Evolutionary conservation across 2,888 invertebrate species (phyloP).

Genomic region (Eurytoma californica): DNA sequence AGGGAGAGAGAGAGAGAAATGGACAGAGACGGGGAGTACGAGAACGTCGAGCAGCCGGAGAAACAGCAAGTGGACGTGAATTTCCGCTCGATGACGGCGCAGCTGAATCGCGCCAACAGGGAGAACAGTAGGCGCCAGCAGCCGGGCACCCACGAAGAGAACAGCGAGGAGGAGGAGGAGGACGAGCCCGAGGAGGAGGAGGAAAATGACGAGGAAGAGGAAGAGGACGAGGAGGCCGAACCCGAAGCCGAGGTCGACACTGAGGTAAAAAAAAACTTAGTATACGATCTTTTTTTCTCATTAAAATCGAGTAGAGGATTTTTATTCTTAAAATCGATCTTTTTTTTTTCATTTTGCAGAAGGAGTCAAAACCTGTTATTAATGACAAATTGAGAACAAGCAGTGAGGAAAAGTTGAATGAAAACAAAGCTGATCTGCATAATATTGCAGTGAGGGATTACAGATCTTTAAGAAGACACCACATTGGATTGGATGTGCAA

Average conservation of each 20-base stretch:
- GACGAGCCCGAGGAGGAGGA: conserved; percentile 54
- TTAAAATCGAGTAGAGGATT: no score
- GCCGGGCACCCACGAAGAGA: conserved; percentile 38
- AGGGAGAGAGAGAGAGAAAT: conserved; percentile 63
- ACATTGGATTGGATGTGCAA: conserved; percentile 59
- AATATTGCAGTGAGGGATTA: conserved; percentile 53
- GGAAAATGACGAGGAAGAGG: conserved; percentile 55
- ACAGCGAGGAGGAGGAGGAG: conserved; percentile 51
- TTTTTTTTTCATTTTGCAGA: conserved; percentile 2
- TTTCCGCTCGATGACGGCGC: conserved; percentile 30
- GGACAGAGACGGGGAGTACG: conserved; percentile 69
- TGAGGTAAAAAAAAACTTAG: conserved; percentile 54
- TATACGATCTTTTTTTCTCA: neutral
- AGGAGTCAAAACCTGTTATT: conserved; percentile 46
- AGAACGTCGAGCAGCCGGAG: conserved; percentile 55
- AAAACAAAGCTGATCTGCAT: conserved; percentile 48
- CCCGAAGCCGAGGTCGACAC: conserved; percentile 56
- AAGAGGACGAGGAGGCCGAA: conserved; percentile 52
- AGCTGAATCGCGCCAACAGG: conserved; percentile 33
- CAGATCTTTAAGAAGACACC: conserved; percentile 51
- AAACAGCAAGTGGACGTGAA: conserved; percentile 46
- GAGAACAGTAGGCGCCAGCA: conserved; percentile 30
- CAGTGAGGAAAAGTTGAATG: conserved; percentile 49
- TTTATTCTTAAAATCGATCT: conserved; percentile 16
- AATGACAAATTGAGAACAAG: conserved; percentile 46